A percentile compares a stretch with the other conserved stretches of the same genome.
phyloP scores from a whole-genome alignment of 92 coral and sea anemone genomes.

The Scolanthus callimorphus region DNA sequence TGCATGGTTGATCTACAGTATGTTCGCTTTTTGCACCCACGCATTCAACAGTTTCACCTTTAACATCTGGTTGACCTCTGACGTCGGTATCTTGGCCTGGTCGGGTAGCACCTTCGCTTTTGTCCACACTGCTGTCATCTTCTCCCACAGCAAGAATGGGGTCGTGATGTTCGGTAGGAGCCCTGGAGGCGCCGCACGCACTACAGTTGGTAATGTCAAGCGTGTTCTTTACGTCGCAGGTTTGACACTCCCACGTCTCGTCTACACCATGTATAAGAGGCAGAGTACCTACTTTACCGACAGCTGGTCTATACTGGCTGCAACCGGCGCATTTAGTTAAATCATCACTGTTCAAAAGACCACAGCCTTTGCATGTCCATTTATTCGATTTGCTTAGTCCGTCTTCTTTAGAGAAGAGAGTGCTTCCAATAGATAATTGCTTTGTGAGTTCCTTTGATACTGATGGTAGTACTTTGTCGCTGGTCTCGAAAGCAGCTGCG shows the following conservation, averaged over 20 bases:
- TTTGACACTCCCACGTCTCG: conserved; percentile 7
- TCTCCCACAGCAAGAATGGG: too few relatives aligned
- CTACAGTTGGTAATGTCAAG: neutral
- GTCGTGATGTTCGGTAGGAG: neutral
- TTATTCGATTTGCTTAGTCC: neutral
- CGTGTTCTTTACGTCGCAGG: conserved; percentile 8
- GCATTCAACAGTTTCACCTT: too few relatives aligned
- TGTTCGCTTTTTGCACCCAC: too few relatives aligned
- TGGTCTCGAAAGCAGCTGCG: neutral
- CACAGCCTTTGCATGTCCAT: neutral
- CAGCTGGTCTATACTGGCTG: neutral
- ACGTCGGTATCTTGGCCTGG: too few relatives aligned
- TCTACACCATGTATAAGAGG: neutral
- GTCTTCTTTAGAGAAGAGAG: too few relatives aligned
- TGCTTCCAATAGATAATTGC: too few relatives aligned
- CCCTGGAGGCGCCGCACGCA: conserved; percentile 3
- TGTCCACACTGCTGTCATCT: too few relatives aligned
- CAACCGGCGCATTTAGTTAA: conserved; percentile 3
- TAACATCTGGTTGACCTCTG: too few relatives aligned
- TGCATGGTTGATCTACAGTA: too few relatives aligned
- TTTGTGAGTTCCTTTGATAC: too few relatives aligned
- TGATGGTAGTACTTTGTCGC: too few relatives aligned
- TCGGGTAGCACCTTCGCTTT: too few relatives aligned
- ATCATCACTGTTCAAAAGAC: neutral
- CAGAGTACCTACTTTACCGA: neutral